Percentiles rank a stretch among this genome's conserved stretches.
These are phyloP conservation scores for Sthenelais limicola DNA, from an alignment of 2,888 invertebrate species.

Conservation along the genomic window DNA sequence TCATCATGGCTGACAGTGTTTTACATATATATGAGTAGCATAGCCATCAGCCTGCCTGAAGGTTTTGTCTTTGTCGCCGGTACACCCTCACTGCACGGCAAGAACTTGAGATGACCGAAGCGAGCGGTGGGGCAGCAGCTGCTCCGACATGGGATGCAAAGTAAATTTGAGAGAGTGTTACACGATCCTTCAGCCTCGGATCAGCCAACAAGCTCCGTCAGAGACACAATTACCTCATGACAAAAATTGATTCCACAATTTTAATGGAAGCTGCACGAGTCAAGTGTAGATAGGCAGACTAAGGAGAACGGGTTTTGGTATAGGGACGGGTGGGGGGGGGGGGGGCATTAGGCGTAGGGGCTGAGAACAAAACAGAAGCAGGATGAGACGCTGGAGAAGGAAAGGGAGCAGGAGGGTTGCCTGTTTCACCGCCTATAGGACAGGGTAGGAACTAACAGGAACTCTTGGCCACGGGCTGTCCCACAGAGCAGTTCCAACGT, in stretches of 20 bases:
- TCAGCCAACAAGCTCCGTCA: not conserved
- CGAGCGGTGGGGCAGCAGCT: not conserved
- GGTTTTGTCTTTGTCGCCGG: too few species aligned
- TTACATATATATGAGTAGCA: too few species aligned
- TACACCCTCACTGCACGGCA: not conserved
- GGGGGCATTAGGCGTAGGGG: not conserved
- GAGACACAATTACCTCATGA: constrained; percentile 22
- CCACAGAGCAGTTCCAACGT: too few species aligned
- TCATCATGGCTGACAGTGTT: too few species aligned
- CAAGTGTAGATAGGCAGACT: not conserved
- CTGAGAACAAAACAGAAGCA: not conserved
- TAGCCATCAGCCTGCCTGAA: too few species aligned
- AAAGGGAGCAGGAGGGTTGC: not conserved
- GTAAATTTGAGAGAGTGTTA: constrained; percentile 34
- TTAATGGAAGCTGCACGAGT: constrained; percentile 28
- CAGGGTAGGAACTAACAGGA: too few species aligned
- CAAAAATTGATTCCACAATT: constrained; percentile 32
- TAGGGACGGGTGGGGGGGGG: not conserved
- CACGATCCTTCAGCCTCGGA: not conserved
- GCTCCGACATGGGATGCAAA: constrained; percentile 26
- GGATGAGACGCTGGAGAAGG: not conserved
- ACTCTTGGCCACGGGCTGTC: too few species aligned
- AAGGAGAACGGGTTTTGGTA: not conserved
- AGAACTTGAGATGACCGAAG: not conserved
- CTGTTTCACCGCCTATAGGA: not conserved